phyloP scores from a whole-genome alignment of 2,797 vertebrate species.

The Sebastiscus tertius region DNA sequence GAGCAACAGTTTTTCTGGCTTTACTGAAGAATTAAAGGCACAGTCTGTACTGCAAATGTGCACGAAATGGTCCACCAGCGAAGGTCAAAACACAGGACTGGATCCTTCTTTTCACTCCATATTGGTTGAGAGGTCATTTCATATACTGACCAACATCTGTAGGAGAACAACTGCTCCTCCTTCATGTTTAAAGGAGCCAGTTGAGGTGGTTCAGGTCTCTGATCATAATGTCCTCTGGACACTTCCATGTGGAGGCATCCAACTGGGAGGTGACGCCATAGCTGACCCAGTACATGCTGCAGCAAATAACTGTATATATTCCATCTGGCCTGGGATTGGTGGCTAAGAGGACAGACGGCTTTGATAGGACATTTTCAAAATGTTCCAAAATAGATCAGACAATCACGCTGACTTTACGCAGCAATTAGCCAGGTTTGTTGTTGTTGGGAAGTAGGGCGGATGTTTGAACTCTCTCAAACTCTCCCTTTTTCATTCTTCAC shows the following conservation, averaged over 20 bases:
- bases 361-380: too few species aligned
- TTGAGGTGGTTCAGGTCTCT: too few species aligned
- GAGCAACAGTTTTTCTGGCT: neutral
- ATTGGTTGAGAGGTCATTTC: neutral
- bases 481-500: neutral
- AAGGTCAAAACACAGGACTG: neutral
- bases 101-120: neutral
- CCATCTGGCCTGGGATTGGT: neutral
- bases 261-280: too few species aligned
- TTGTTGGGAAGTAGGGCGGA: neutral
- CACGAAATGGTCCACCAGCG: neutral
- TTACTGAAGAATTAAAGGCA: neutral
- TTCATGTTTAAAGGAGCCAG: neutral
- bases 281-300: neutral
- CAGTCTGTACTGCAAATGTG: neutral
- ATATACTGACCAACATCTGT: accelerated
- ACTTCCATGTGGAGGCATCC: too few species aligned
- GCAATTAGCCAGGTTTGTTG: neutral
- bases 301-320: neutral
- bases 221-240: too few species aligned
- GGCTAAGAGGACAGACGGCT: neutral
- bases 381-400: neutral
- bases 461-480: neutral
- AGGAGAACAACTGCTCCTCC: neutral
- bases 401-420: neutral